A percentile compares a stretch with the other conserved stretches of the same genome.
These are phyloP conservation scores for Cheilosia urbana DNA, from an alignment of 2,888 invertebrate genomes.

Conservation along the genomic window DNA sequence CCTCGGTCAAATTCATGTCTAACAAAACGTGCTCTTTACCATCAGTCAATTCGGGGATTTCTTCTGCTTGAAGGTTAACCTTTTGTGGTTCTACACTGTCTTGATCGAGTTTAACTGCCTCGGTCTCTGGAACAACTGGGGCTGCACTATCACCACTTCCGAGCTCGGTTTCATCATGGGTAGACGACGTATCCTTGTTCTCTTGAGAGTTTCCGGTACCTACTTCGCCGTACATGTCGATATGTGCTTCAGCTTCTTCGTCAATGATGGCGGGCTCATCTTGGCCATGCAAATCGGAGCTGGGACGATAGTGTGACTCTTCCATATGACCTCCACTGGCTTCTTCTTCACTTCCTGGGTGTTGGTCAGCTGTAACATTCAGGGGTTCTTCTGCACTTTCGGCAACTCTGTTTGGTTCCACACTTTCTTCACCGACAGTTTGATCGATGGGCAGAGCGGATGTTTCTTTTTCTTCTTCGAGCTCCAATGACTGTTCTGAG, in stretches of 20 bases:
- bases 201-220: slow-evolving; percentile 30
- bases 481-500: not conserved
- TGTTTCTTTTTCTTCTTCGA: not conserved
- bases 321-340: slow-evolving; percentile 30
- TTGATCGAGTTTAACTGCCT: not conserved
- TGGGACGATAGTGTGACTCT: slow-evolving; percentile 67
- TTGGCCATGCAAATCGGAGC: slow-evolving; percentile 48
- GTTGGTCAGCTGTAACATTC: slow-evolving; percentile 16
- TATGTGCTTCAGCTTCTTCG: slow-evolving; percentile 58
- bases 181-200: slow-evolving; percentile 7
- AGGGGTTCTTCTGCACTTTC: not conserved
- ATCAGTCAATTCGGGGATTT: not conserved
- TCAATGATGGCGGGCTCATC: slow-evolving; percentile 51
- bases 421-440: not conserved
- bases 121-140: not conserved
- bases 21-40: not conserved
- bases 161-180: slow-evolving; percentile 20
- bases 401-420: not conserved
- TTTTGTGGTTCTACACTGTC: not conserved
- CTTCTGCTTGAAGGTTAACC: not conserved
- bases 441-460: not conserved
- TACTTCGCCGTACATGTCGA: slow-evolving; percentile 51
- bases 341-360: slow-evolving; percentile 1
- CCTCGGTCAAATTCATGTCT: not conserved
- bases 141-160: slow-evolving; percentile 22